Evolutionary conservation across 2,797 vertebrate genomes (phyloP).

Genomic region (Eurystomus glaucurus): DNA sequence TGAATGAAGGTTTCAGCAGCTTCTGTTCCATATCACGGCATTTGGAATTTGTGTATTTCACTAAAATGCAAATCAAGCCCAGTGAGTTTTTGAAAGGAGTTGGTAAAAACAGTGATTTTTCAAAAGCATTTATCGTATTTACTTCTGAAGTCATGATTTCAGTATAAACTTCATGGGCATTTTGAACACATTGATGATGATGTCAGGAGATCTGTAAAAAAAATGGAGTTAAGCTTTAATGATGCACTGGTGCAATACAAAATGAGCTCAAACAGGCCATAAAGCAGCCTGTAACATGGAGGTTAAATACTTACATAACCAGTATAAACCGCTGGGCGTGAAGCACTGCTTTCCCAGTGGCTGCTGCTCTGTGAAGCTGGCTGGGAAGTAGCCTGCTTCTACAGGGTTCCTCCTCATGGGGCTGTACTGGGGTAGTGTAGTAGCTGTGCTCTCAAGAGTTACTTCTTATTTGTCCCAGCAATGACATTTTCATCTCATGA

Average conservation of each 20-base stretch:
- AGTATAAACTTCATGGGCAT: neutral
- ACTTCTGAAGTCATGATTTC: neutral
- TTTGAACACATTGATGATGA: neutral
- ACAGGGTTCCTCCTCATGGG: neutral
- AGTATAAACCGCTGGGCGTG: neutral
- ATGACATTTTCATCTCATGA: neutral
- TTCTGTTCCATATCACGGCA: neutral
- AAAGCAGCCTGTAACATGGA: neutral
- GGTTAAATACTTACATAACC: neutral
- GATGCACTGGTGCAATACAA: neutral
- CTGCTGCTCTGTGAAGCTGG: neutral
- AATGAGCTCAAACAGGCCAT: neutral
- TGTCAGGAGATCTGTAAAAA: neutral
- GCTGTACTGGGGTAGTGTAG: neutral
- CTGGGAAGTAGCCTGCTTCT: neutral
- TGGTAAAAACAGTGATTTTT: neutral
- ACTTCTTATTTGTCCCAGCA: neutral
- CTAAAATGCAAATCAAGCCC: neutral
- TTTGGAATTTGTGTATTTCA: neutral
- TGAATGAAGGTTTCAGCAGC: neutral
- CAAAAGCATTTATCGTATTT: neutral
- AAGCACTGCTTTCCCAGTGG: neutral
- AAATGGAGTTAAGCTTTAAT: neutral
- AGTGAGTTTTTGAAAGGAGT: neutral
- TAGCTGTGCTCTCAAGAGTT: neutral